These are phyloP conservation scores for Stenotaenia linearis DNA, from an alignment of 2,888 invertebrate genomes.

Conservation along the genomic window DNA sequence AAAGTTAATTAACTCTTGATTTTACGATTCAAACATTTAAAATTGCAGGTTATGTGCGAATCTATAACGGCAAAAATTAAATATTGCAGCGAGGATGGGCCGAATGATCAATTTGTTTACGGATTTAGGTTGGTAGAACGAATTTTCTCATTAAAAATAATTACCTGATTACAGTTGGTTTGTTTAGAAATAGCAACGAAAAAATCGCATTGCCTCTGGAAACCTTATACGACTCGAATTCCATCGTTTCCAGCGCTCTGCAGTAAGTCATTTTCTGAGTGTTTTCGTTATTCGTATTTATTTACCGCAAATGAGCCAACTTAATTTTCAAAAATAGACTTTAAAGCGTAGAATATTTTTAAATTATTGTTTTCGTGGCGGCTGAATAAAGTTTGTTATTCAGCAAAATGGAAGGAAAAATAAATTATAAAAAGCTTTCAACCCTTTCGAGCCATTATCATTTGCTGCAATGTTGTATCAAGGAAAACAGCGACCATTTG, in stretches of 20 bases:
- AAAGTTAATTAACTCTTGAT: too few relatives aligned
- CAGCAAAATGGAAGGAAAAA: too few relatives aligned
- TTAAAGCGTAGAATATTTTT: too few relatives aligned
- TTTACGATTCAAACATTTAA: too few relatives aligned
- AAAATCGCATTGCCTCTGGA: constrained; percentile 35
- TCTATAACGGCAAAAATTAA: neutral
- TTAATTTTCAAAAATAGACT: too few relatives aligned
- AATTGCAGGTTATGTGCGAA: neutral
- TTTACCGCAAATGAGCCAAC: too few relatives aligned
- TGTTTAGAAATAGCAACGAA: constrained; percentile 31
- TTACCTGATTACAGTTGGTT: neutral
- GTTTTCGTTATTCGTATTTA: neutral
- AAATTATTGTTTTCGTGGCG: too few relatives aligned
- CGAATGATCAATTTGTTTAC: neutral
- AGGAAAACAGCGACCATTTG: too few relatives aligned
- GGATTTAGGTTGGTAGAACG: neutral
- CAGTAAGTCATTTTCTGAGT: constrained; percentile 27
- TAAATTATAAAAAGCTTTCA: too few relatives aligned
- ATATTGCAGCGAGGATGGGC: neutral
- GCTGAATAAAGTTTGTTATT: too few relatives aligned
- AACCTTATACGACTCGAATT: constrained; percentile 34
- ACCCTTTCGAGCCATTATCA: too few relatives aligned
- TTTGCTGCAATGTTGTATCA: too few relatives aligned
- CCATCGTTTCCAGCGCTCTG: constrained; percentile 35
- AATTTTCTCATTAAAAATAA: neutral